A percentile compares a stretch with the other conserved stretches of the same genome.
These are phyloP conservation scores for Tigriopus californicus DNA, from an alignment of 2,888 invertebrate genomes.

Conservation along the genomic window DNA sequence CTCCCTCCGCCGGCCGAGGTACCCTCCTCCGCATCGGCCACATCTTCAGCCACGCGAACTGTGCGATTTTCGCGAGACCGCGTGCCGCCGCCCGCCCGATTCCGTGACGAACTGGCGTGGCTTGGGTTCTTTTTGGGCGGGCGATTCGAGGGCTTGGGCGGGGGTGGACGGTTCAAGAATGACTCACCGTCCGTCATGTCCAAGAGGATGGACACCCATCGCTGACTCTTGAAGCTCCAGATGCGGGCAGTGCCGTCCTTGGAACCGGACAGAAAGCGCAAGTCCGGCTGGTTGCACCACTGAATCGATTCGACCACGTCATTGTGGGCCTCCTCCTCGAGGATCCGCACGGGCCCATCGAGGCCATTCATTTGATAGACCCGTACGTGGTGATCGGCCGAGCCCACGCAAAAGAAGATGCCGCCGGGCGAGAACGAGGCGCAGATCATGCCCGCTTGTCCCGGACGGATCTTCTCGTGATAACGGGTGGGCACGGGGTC, in stretches of 20 bases:
- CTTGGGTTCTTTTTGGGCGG: neutral
- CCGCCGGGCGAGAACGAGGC: constrained; percentile 75
- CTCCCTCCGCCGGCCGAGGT: constrained; percentile 23
- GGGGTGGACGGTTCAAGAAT: neutral
- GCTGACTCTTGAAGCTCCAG: constrained; percentile 74
- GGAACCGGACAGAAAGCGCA: constrained; percentile 79
- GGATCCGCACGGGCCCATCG: constrained; percentile 52
- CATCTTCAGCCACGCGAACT: neutral
- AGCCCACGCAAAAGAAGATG: constrained; percentile 40
- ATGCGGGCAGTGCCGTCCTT: constrained; percentile 87
- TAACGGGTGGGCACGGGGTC: constrained; percentile 8
- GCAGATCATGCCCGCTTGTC: constrained; percentile 87
- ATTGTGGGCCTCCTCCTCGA: constrained; percentile 58
- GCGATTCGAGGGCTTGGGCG: neutral
- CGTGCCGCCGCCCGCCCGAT: neutral
- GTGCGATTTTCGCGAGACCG: neutral
- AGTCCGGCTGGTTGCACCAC: constrained; percentile 63
- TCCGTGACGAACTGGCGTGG: neutral
- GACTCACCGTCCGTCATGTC: neutral
- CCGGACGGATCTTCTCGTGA: constrained; percentile 71
- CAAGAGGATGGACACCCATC: constrained; percentile 51
- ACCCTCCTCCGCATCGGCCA: constrained; percentile 23
- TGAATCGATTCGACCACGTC: constrained; percentile 90
- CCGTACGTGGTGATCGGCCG: constrained; percentile 21
- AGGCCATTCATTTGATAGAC: constrained; percentile 65